These are phyloP conservation scores for Microhierax caerulescens DNA, from an alignment of 2,797 vertebrate species.

Conservation along the genomic window DNA sequence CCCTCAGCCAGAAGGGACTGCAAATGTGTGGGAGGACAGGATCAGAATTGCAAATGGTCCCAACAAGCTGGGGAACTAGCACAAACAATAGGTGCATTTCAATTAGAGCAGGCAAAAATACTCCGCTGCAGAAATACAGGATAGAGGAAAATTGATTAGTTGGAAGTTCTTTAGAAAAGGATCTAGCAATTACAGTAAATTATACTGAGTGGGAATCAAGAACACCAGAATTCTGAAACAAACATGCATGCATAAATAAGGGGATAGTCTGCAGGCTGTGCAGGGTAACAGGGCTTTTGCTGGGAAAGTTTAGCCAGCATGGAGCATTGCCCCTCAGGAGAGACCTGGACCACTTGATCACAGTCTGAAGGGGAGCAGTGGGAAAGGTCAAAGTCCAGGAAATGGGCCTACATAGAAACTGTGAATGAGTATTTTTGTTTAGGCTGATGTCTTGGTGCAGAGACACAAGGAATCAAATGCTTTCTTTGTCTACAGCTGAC, in stretches of 20 bases:
- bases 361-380: not conserved
- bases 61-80: not conserved
- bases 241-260: not conserved
- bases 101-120: not conserved
- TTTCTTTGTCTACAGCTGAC: not conserved
- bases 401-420: not conserved
- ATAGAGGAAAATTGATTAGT: not conserved
- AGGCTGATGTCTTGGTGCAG: not conserved
- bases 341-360: not conserved
- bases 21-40: not conserved
- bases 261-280: not conserved
- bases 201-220: not conserved
- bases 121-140: not conserved
- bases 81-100: slow-evolving; percentile 26
- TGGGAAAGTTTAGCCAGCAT: not conserved
- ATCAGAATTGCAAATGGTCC: slow-evolving; percentile 44
- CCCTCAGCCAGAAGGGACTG: slow-evolving; percentile 19
- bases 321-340: not conserved
- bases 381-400: not conserved
- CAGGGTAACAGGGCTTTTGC: not conserved
- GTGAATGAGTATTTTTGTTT: not conserved
- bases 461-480: not conserved
- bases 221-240: not conserved
- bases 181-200: not conserved
- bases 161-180: slow-evolving; percentile 16